phyloP scores from a whole-genome alignment of 2,113 vertebrate genomes.

The Poicephalus meyeri region DNA sequence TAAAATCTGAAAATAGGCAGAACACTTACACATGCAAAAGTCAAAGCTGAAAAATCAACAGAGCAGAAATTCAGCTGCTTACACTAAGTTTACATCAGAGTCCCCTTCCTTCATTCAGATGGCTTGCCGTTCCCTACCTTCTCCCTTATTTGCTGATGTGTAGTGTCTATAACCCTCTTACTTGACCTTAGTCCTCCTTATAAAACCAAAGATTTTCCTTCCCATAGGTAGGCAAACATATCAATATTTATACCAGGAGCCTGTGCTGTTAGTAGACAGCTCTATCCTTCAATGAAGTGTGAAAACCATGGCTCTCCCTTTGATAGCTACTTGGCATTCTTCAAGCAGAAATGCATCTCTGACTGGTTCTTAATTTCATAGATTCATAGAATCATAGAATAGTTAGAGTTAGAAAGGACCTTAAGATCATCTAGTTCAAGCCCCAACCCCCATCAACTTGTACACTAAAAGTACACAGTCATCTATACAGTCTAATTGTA shows the following conservation, averaged over 20 bases:
- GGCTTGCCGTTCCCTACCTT: not conserved
- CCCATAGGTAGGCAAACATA: not conserved
- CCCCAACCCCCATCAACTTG: not conserved
- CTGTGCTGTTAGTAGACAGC: not conserved
- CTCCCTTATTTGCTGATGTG: not conserved
- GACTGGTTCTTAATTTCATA: not conserved
- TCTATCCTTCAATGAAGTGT: not conserved
- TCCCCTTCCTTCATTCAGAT: not conserved
- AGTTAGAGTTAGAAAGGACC: too few species aligned
- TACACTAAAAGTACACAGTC: not conserved
- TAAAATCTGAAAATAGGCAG: not conserved
- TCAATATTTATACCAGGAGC: not conserved
- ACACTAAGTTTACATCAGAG: rapidly evolving
- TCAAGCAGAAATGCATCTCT: not conserved
- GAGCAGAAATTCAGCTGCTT: not conserved
- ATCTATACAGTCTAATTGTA: not conserved
- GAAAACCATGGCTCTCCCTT: not conserved
- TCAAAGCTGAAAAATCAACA: not conserved
- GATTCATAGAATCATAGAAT: too few species aligned
- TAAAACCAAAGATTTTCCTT: not conserved
- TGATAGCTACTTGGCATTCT: not conserved
- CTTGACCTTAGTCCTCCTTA: not conserved
- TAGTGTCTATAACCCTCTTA: not conserved
- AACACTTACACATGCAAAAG: not conserved
- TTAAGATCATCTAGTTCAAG: too few species aligned